These are phyloP conservation scores for Capitella teleta DNA, from an alignment of 1,140 invertebrate genomes.

Conservation along the genomic window DNA sequence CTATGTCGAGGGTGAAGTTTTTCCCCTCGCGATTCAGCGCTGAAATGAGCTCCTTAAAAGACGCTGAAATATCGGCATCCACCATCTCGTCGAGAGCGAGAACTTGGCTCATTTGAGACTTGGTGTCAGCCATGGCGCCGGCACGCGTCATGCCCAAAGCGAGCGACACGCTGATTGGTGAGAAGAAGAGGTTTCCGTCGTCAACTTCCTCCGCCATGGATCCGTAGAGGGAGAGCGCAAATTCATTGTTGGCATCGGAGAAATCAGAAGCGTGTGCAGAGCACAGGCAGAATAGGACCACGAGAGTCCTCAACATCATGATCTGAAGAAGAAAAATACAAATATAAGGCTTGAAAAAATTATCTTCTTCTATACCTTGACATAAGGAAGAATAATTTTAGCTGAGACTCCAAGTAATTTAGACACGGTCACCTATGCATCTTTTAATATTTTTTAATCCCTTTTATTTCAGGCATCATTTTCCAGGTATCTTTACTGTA, in stretches of 20 bases:
- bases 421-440: too few species aligned
- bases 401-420: too few species aligned
- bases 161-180: constrained; percentile 61
- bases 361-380: too few species aligned
- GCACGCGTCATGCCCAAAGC: constrained; percentile 70
- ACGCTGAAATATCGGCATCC: neutral
- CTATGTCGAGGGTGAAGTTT: neutral
- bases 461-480: too few species aligned
- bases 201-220: neutral
- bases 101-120: constrained; percentile 29
- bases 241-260: constrained; percentile 3
- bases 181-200: constrained; percentile 1
- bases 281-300: too few species aligned
- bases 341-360: too few species aligned
- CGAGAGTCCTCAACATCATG: too few species aligned
- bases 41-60: neutral
- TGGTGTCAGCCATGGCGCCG: constrained; percentile 58
- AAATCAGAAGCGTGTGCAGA: too few species aligned
- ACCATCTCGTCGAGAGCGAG: constrained; percentile 3
- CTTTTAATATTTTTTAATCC: too few species aligned
- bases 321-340: too few species aligned
- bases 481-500: too few species aligned
- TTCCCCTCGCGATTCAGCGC: neutral
- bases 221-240: neutral
- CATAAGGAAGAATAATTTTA: too few species aligned